These are phyloP conservation scores for Psilopsiagon aurifrons DNA, from an alignment of 2,113 vertebrate species.

Conservation along the genomic window DNA sequence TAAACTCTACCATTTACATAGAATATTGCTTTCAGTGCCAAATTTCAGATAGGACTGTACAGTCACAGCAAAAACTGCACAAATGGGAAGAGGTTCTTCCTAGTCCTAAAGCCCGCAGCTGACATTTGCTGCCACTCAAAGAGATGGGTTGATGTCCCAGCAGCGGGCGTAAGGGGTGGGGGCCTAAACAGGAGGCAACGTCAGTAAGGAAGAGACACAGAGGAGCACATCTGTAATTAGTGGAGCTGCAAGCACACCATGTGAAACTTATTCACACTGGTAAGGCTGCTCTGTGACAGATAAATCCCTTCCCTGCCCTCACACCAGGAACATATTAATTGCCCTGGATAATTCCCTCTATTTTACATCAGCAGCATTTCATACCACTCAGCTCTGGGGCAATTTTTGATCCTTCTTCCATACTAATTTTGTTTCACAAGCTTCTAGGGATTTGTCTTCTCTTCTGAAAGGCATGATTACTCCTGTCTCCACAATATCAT, in stretches of 20 bases:
- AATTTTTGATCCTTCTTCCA: not conserved
- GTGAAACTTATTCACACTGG: not conserved
- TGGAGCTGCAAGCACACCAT: not conserved
- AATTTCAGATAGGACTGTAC: not conserved
- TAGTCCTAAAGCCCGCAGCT: not conserved
- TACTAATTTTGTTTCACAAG: not conserved
- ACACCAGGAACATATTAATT: not conserved
- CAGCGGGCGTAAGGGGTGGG: fast-evolving
- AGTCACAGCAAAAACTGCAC: not conserved
- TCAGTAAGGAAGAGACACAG: not conserved
- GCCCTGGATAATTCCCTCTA: not conserved
- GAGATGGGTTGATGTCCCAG: not conserved
- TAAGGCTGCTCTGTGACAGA: not conserved
- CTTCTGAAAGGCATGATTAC: not conserved
- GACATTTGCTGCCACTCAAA: not conserved
- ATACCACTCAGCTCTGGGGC: not conserved
- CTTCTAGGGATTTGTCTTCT: not conserved
- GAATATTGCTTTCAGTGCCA: not conserved
- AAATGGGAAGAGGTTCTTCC: not conserved
- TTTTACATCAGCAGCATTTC: not conserved
- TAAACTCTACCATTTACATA: not conserved
- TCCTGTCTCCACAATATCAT: not conserved
- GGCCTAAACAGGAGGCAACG: not conserved
- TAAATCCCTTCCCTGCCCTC: not conserved
- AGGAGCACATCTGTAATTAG: not conserved